A percentile compares a stretch with the other conserved stretches of the same genome.
Evolutionary conservation across 2,797 vertebrate species (phyloP).

Genomic region (Limosa lapponica): DNA sequence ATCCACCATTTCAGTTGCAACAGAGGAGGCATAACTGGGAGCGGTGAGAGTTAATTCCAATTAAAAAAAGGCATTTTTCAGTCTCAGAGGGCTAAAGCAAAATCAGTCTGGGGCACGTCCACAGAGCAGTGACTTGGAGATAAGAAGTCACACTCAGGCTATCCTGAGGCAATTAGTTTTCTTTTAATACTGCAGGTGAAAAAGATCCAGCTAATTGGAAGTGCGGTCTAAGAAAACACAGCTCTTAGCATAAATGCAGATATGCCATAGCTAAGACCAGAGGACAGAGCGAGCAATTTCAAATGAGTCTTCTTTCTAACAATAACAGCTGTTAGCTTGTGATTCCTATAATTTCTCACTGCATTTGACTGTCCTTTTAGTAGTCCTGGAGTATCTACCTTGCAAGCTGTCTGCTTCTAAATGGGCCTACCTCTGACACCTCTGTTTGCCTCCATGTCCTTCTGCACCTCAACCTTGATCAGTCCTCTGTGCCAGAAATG

Average conservation of each 20-base stretch:
- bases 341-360: background rate
- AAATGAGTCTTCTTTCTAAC: background rate
- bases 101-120: background rate
- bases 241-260: background rate
- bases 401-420: background rate
- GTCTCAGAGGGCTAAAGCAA: background rate
- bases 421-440: background rate
- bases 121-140: background rate
- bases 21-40: background rate
- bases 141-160: background rate
- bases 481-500: background rate
- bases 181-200: background rate
- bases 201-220: background rate
- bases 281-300: background rate
- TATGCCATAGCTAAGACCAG: background rate
- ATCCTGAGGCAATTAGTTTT: background rate
- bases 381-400: background rate
- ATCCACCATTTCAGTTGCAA: background rate
- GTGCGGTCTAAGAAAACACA: background rate
- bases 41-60: background rate
- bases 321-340: background rate
- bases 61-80: background rate
- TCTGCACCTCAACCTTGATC: background rate
- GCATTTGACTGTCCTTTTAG: background rate
- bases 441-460: background rate